These are phyloP conservation scores for Pristionchus arcanus DNA, from an alignment of 2,888 invertebrate species.

Conservation along the genomic window DNA sequence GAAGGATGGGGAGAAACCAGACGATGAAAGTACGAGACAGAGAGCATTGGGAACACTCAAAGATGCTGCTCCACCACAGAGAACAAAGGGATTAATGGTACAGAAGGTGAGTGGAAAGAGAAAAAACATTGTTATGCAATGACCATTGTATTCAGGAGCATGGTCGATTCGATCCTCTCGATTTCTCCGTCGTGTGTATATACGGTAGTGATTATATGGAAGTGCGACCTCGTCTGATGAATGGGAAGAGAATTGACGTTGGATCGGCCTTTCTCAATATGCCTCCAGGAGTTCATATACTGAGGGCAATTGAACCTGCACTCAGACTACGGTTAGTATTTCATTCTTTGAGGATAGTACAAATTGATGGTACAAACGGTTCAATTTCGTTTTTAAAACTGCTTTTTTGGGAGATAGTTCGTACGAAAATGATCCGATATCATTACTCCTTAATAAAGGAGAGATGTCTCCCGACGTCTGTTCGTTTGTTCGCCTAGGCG, in stretches of 20 bases:
- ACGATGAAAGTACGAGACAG: constrained; percentile 59
- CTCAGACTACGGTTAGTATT: constrained; percentile 69
- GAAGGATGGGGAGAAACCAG: constrained; percentile 62
- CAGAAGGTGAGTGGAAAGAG: constrained; percentile 63
- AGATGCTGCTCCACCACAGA: constrained; percentile 66
- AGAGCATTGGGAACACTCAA: constrained; percentile 64
- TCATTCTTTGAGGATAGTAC: too few relatives aligned
- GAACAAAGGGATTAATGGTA: constrained; percentile 66
- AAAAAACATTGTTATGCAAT: background rate
- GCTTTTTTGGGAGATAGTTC: too few relatives aligned
- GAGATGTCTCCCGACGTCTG: too few relatives aligned
- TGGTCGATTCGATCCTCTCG: constrained; percentile 88
- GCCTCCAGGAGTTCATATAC: constrained; percentile 71
- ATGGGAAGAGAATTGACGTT: constrained; percentile 67
- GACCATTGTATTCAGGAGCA: constrained; percentile 81
- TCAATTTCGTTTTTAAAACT: too few relatives aligned
- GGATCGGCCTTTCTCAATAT: constrained; percentile 71
- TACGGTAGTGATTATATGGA: constrained; percentile 87
- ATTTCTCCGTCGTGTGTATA: constrained; percentile 88
- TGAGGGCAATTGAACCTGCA: constrained; percentile 76
- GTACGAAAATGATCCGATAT: too few relatives aligned
- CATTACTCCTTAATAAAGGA: too few relatives aligned
- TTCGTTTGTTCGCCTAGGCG: too few relatives aligned
- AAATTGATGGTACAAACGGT: too few relatives aligned
- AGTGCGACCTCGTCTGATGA: constrained; percentile 60